These are phyloP conservation scores for Chaetodon auriga DNA, from an alignment of 2,113 vertebrate species.

Conservation along the genomic window DNA sequence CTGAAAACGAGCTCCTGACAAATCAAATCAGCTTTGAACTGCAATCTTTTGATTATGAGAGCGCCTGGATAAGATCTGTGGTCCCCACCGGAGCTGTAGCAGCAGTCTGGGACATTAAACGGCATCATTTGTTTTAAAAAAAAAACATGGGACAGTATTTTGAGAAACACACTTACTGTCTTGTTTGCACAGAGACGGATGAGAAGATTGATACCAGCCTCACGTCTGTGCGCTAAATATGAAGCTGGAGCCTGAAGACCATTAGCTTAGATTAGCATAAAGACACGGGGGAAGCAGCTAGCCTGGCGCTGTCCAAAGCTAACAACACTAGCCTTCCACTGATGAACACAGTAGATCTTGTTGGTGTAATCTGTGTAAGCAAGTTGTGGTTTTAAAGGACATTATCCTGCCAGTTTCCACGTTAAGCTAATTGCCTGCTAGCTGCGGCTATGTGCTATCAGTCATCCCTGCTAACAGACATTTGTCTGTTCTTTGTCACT, in stretches of 20 bases:
- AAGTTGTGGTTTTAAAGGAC: too few species aligned
- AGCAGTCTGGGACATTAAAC: not conserved
- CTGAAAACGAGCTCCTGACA: conserved; percentile 4
- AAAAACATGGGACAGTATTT: not conserved
- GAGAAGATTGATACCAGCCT: not conserved
- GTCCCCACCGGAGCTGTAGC: not conserved
- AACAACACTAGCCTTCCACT: too few species aligned
- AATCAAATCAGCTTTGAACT: conserved; percentile 23
- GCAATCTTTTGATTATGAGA: conserved; percentile 1
- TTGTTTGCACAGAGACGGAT: not conserved
- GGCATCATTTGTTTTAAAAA: not conserved
- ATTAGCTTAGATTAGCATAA: not conserved
- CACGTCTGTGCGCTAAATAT: not conserved
- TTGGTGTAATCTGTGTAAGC: not conserved
- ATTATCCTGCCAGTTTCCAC: not conserved
- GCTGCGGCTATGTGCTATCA: not conserved
- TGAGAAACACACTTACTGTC: not conserved
- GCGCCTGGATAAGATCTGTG: not conserved
- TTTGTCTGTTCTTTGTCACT: too few species aligned
- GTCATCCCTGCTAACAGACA: too few species aligned
- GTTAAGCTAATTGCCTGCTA: not conserved
- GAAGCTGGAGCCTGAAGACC: not conserved
- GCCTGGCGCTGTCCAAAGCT: not conserved
- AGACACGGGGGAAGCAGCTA: not conserved
- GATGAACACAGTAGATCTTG: too few species aligned